Evolutionary conservation across 2,113 vertebrate species (phyloP), one percentile per base, ranked within the genome.

Genomic region (Natator depressus): DNA sequence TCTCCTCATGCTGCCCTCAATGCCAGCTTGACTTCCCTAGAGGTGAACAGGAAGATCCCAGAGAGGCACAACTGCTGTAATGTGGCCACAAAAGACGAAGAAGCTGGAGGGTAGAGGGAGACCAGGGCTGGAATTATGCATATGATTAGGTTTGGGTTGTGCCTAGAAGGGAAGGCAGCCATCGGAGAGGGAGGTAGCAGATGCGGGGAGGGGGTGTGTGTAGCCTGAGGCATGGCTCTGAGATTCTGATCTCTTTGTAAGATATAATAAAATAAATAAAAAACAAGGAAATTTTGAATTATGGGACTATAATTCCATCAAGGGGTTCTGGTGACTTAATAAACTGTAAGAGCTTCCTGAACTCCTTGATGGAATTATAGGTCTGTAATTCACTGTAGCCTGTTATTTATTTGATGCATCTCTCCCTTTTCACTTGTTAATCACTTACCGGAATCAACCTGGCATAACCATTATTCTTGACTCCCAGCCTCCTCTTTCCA

Each of bases 31-130:
- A 29, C 46, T 78, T 29, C 75, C 47, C 42, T 57, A 81, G 88
- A 95, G 84, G 82, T 89, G 94, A 96, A 95, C 89, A 95, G 85
- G 94, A 97, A 93, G 86, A 88, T 94, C 84, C 53, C 47, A 69
- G 14, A 75, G 75, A 94, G 76, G 22, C 0, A 2, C 87, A 47
- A 3, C 53, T 79, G 25, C 22, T 85, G 49, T 42, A 80, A 10
- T 24, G 27, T 5, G 78, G 87, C 79, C 50, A 79, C 79, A 47
- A 8, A 62, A 72, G n/a, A 72, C 19, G 38, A 20, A 65, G 31
- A 35, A 51, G 84, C 25, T 16, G 24, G 24, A 78, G 11, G 38
- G 13, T 69, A 69, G 72, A 76, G 42, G 42, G 72, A 46, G 72
- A 76, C 17, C 25, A 11, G 22, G 22, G 9, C 38, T 76, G 38